Percentiles rank a stretch among this genome's conserved stretches.
Conservation (phyloP, 2,888 invertebrate genomes). For the Chrysolina haemoptera region DNA sequence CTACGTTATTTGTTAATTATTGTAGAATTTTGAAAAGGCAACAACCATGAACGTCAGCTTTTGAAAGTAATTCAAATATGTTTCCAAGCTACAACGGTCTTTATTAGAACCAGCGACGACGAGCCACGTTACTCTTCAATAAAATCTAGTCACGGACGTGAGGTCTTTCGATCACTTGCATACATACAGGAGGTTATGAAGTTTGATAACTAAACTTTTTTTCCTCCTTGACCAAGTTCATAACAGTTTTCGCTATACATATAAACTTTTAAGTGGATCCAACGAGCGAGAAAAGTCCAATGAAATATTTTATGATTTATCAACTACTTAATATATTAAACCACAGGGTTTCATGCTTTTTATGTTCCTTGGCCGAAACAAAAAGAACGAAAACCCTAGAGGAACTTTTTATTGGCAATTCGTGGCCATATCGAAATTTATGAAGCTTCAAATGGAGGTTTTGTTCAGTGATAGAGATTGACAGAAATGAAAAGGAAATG, state of each 20-base stretch:
- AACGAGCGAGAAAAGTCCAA: slow-evolving; percentile 2
- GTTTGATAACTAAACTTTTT: not conserved
- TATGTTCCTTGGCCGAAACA: slow-evolving; percentile 4
- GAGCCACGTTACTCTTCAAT: too few relatives aligned
- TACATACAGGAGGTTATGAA: not conserved
- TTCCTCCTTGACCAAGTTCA: slow-evolving; percentile 7
- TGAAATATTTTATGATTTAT: slow-evolving; percentile 22
- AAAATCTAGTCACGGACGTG: too few relatives aligned
- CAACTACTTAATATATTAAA: slow-evolving; percentile 24
- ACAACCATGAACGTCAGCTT: too few relatives aligned
- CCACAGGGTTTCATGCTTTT: slow-evolving; percentile 24
- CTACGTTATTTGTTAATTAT: too few relatives aligned
- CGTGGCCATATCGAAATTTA: slow-evolving; percentile 30
- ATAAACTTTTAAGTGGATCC: not conserved
- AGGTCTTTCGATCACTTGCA: too few relatives aligned
- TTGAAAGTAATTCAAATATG: too few relatives aligned
- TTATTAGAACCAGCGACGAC: too few relatives aligned
- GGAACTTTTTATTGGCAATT: slow-evolving; percentile 25
- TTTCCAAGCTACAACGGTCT: too few relatives aligned
- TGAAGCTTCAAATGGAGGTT: slow-evolving; percentile 16
- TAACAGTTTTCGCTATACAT: not conserved
- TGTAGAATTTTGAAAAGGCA: too few relatives aligned
- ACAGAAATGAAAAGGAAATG: not conserved
- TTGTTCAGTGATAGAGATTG: slow-evolving; percentile 10
- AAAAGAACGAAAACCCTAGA: slow-evolving; percentile 10